Conservation (phyloP, 1,140 invertebrate species). For the Nasonia vitripennis region DNA sequence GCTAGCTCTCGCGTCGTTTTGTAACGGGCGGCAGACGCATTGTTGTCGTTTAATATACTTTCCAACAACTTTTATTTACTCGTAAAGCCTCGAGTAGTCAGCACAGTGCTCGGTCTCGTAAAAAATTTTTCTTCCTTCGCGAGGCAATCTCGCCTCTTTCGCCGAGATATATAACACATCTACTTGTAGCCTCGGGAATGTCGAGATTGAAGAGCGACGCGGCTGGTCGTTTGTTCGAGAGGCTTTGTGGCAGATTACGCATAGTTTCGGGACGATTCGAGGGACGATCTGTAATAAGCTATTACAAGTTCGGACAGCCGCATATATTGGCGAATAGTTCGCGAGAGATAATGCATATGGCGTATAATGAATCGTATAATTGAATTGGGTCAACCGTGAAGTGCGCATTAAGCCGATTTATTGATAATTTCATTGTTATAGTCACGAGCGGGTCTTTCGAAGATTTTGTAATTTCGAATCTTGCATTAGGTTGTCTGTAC, state of each 20-base stretch:
- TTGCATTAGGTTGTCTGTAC: no score
- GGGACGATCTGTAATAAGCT: neutral
- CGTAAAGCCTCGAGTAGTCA: neutral
- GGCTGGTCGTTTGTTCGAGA: no score
- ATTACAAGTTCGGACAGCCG: neutral
- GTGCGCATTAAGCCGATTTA: no score
- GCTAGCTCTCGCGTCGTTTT: neutral
- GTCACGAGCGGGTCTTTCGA: no score
- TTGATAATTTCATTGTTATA: no score
- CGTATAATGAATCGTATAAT: no score
- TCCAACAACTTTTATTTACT: neutral
- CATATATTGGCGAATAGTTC: no score
- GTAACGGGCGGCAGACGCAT: neutral
- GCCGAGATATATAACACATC: neutral
- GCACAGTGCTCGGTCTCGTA: neutral
- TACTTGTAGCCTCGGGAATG: neutral
- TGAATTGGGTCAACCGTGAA: no score
- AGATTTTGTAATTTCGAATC: no score
- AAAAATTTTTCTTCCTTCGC: neutral
- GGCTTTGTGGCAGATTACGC: no score
- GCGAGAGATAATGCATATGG: no score
- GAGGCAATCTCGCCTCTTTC: neutral
- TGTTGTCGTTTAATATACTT: conserved; percentile 15
- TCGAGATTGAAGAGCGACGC: neutral
- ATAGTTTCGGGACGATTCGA: neutral